Evolutionary conservation across 2,113 vertebrate genomes (phyloP).

Genomic region (Physeter macrocephalus): DNA sequence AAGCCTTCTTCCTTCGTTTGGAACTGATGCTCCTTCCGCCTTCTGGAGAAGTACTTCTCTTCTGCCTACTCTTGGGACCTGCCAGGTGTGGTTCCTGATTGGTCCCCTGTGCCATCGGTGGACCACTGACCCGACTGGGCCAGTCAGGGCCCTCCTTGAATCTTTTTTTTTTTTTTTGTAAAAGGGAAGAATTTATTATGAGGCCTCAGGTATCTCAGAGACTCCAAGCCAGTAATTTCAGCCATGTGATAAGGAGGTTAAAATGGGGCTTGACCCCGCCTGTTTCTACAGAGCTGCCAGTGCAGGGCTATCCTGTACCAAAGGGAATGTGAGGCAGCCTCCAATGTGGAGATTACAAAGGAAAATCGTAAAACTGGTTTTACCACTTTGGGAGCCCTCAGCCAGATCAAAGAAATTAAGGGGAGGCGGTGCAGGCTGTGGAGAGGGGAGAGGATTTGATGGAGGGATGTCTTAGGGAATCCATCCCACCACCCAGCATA

Average conservation of each 20-base stretch:
- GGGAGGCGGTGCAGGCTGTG: not conserved
- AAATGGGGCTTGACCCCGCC: not conserved
- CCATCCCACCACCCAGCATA: not conserved
- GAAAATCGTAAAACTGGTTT: not conserved
- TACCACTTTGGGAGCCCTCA: not conserved
- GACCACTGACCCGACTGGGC: not conserved
- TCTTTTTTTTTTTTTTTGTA: not conserved
- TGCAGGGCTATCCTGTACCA: fast-evolving
- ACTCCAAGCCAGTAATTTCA: not conserved
- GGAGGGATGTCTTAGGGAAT: not conserved
- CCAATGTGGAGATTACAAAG: not conserved
- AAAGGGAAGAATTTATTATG: not conserved
- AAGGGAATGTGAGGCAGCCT: not conserved
- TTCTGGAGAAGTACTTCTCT: not conserved
- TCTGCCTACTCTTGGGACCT: not conserved
- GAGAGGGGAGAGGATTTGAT: not conserved
- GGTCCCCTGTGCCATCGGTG: not conserved
- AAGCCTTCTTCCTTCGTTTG: not conserved
- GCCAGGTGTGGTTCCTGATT: not conserved
- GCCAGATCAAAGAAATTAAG: not conserved
- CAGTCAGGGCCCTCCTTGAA: not conserved
- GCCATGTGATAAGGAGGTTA: not conserved
- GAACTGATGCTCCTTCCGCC: not conserved
- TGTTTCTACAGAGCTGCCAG: not conserved
- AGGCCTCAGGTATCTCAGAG: not conserved